A percentile compares a stretch with the other conserved stretches of the same genome.
Conservation (phyloP, 2,797 vertebrate species). For the Xenentodon cancila region DNA sequence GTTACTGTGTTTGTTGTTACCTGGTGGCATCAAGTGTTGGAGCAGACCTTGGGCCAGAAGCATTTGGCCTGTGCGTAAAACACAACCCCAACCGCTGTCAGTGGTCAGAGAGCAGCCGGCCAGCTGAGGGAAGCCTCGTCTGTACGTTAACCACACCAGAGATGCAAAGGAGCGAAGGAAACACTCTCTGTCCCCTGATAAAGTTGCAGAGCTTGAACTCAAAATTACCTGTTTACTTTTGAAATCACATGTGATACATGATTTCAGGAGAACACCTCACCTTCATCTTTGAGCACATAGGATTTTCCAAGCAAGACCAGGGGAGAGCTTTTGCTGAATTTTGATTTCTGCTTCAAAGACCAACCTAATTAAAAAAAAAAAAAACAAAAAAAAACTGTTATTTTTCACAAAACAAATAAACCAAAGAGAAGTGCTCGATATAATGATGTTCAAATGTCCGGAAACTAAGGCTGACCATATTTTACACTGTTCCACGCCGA, state of each 20-base stretch:
- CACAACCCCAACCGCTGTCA: conserved; percentile 93
- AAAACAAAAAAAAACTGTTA: neutral
- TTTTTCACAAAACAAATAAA: neutral
- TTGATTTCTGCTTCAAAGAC: conserved; percentile 86
- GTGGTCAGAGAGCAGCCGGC: conserved; percentile 82
- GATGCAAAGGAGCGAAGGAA: conserved; percentile 86
- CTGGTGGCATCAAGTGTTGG: conserved; percentile 85
- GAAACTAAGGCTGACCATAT: conserved; percentile 80
- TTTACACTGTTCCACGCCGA: conserved; percentile 91
- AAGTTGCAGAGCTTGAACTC: neutral
- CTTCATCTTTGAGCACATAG: conserved; percentile 80
- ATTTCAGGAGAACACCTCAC: conserved; percentile 59
- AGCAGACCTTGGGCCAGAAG: conserved; percentile 88
- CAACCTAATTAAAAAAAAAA: conserved; percentile 76
- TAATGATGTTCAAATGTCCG: neutral
- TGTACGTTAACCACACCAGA: conserved; percentile 91
- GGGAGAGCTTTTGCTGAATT: conserved; percentile 85
- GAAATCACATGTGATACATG: neutral
- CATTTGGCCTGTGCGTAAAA: conserved; percentile 92
- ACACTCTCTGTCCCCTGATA: conserved; percentile 79
- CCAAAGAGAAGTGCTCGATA: neutral
- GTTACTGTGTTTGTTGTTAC: conserved; percentile 63
- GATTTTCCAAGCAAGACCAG: conserved; percentile 85
- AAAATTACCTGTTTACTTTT: neutral
- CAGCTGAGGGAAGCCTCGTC: conserved; percentile 85